Evolutionary conservation across 2,888 invertebrate genomes (phyloP).

Genomic region (Sacculina carcini): DNA sequence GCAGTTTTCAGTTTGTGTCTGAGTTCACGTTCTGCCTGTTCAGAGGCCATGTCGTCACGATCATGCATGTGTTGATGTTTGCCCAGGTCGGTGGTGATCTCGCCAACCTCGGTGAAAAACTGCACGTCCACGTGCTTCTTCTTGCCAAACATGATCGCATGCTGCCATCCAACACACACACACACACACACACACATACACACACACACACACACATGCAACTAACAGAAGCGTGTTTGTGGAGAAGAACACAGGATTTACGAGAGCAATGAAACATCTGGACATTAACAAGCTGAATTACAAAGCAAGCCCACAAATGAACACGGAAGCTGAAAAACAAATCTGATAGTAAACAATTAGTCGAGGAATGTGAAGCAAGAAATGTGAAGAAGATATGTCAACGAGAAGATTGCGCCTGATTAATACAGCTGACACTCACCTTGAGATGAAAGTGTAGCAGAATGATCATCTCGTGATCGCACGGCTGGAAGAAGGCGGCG

Average conservation of each 20-base stretch:
- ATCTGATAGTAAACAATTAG: no score
- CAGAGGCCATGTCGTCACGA: constrained; percentile 89
- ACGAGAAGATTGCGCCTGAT: background rate
- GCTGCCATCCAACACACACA: constrained; percentile 30
- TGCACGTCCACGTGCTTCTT: constrained; percentile 98
- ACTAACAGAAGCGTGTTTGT: no score
- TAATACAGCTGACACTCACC: constrained; percentile 20
- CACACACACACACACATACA: no score
- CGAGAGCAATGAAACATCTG: no score
- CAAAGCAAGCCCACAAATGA: no score
- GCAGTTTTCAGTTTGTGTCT: constrained; percentile 88
- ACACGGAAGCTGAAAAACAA: no score
- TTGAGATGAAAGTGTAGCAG: constrained; percentile 92
- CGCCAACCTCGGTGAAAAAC: constrained; percentile 98
- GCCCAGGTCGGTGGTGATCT: constrained; percentile 95
- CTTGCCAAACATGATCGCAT: constrained; percentile 98
- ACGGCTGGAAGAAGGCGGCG: constrained; percentile 96
- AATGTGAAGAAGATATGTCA: background rate
- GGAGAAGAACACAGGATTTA: no score
- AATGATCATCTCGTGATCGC: constrained; percentile 99
- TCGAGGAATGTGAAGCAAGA: background rate
- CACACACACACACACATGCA: no score
- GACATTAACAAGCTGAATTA: no score
- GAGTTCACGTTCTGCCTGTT: constrained; percentile 90
- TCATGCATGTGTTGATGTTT: constrained; percentile 99